Evolutionary conservation across 2,113 vertebrate species (phyloP), one percentile per base, ranked within the genome.

Genomic region (Peromyscus leucopus): DNA sequence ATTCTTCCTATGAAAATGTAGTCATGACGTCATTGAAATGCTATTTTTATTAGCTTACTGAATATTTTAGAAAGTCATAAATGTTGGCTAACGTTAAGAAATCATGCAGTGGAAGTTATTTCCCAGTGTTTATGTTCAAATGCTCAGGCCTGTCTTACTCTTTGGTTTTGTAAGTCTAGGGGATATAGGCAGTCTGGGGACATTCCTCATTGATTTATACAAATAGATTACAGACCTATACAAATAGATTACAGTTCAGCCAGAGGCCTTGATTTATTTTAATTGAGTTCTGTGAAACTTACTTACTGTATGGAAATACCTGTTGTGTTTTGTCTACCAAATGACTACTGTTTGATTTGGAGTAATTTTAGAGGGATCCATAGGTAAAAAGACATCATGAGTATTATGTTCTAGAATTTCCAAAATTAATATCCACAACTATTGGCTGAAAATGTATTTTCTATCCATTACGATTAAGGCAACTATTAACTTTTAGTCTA

Each of bases 131-230:
- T 98, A 97, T 96, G 94, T 98, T 98, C 96, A 98, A 89, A 97
- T 98, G 97, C 98, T 98, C 97, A 98, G 98, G 98, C 98, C 98
- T 98, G 98, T 96, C 98, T 98, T 97, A 88, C 97, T 98, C 97
- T 98, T 98, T 94, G 95, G 91, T 98, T 99, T 99, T 98, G 97
- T 96, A 98, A 98, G 96, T 98, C 78, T 98, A 96, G 71, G 93
- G 96, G 87, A 98, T 98, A 97, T 97, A 98, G 98, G 98, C 96
- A 97, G 98, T 97, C 93, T 72, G 1, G 94, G 98, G 97, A 93
- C 98, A 98, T 99, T 99, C 98, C 98, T 98, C 21, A 65, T 97
- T 98, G 98, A 98, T 98, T 98, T 98, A 96, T 98, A 98, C 97
- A 98, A 98, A 98, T 98, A 97, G 92, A 95, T 98, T 98, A 98